Percentiles rank a stretch among this genome's conserved stretches.
Evolutionary conservation across 2,797 vertebrate genomes (phyloP).

Genomic region (Kryptopterus vitreolus): DNA sequence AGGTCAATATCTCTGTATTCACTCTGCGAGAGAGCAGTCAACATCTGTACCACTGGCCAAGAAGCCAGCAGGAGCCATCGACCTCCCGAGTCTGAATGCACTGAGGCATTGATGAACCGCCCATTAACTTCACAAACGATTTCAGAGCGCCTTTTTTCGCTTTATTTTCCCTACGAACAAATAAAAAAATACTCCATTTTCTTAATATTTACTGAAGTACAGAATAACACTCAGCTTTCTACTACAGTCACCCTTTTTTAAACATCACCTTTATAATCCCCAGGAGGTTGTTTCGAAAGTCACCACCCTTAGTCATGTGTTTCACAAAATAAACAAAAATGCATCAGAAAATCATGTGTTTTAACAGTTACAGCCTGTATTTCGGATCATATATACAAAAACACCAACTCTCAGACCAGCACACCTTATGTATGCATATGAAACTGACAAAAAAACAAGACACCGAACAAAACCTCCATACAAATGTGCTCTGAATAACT

Average conservation of each 20-base stretch:
- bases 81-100: not conserved
- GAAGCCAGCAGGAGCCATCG: not conserved
- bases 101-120: not conserved
- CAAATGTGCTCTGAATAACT: conserved; percentile 13
- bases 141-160: not conserved
- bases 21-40: not conserved
- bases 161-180: not conserved
- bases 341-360: not conserved
- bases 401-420: not conserved
- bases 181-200: not conserved
- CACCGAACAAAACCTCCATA: conserved; percentile 15
- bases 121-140: not conserved
- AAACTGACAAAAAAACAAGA: not conserved
- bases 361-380: not conserved
- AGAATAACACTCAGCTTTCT: conserved; percentile 1
- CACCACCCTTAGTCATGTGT: not conserved
- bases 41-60: not conserved
- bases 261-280: not conserved
- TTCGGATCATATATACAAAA: not conserved
- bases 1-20: not conserved
- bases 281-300: not conserved
- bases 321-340: too few relatives aligned
- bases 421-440: not conserved
- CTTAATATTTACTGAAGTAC: not conserved
- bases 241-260: not conserved